Base-by-base conservation (phyloP, 2,113 vertebrate genomes). In the Ptilonorhynchus violaceus region DNA sequence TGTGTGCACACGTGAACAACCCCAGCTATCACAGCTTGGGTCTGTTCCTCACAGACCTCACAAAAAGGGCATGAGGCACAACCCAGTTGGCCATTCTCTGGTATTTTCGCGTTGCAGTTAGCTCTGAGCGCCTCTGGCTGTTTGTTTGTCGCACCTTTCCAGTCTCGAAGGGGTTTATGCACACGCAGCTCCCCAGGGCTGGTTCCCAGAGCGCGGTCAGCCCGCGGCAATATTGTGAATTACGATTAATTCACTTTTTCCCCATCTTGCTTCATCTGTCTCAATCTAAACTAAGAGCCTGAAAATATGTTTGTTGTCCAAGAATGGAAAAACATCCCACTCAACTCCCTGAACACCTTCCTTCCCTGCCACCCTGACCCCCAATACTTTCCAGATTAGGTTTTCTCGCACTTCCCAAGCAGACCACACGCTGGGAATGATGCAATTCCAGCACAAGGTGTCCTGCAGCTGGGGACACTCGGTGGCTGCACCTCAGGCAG, bases 201-300 rank as follows among this genome's bases (percentile, higher is more conserved):
- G 1, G 24, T 58, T 31, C 69, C 42, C 31, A 31, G 62, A 73
- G 39, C 30, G n/a, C 0, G 0, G 35, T 9, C 70, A 28, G 15
- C 14, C 18, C 7, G 52, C 69, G 37, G 63, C 1, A 0, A 41
- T 21, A 44, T 0, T 0, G 0, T 17, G 52, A 67, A 37, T 88
- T 46, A 47, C 8, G 20, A 70, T 44, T 11, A 59, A 69, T 31
- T 84, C 14, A 14, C 17, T n/a, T 78, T 55, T 67, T 16, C 31
- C 52, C 46, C 59, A 8, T 60, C 53, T 68, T 44, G 44, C 46
- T 78, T 85, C 75, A 27, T 64, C 74, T 55, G 44, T 9, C 39
- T 46, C 30, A 56, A 10, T 41, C 58, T 69, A 73, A 91, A 89
- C 58, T 12, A 49, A 72, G 28, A 42, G 41, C 59, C 50, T 46